These are phyloP conservation scores for Myxocyprinus asiaticus DNA, from an alignment of 2,113 vertebrate species.

Conservation along the genomic window DNA sequence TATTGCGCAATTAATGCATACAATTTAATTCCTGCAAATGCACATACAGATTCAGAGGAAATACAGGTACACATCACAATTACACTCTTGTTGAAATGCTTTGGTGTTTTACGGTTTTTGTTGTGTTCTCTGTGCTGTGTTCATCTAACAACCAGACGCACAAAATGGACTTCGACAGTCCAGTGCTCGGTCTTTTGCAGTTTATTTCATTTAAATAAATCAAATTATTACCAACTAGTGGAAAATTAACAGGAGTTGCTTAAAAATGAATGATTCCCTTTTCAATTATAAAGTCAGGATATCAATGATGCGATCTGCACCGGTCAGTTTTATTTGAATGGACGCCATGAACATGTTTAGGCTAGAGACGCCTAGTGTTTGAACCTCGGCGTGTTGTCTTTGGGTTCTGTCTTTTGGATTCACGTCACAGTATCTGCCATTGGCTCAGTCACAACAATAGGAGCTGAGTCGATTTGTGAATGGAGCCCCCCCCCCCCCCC, in stretches of 20 bases:
- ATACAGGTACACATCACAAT: too few species aligned
- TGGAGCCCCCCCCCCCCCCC: conserved; percentile 59
- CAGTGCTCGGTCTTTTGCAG: not conserved
- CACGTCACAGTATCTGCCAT: conserved; percentile 71
- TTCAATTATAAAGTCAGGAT: too few species aligned
- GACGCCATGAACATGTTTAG: not conserved
- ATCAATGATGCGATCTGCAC: not conserved
- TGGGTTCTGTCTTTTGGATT: conserved; percentile 47
- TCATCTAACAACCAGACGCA: not conserved
- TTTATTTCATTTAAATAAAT: not conserved
- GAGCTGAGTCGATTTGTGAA: conserved; percentile 82
- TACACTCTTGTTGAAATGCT: too few species aligned
- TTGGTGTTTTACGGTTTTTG: too few species aligned
- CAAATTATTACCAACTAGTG: conserved; percentile 34
- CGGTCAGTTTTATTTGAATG: not conserved
- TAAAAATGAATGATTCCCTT: not conserved
- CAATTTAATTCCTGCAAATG: too few species aligned
- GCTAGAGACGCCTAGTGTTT: not conserved
- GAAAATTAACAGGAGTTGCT: too few species aligned
- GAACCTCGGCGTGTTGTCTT: not conserved
- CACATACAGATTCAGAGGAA: too few species aligned
- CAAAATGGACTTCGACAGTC: not conserved
- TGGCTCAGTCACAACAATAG: conserved; percentile 65
- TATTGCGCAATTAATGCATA: too few species aligned
- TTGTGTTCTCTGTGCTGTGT: too few species aligned